A percentile compares a stretch with the other conserved stretches of the same genome.
These are phyloP conservation scores for Periphyllus acericola DNA, from an alignment of 2,888 invertebrate species.

Conservation along the genomic window DNA sequence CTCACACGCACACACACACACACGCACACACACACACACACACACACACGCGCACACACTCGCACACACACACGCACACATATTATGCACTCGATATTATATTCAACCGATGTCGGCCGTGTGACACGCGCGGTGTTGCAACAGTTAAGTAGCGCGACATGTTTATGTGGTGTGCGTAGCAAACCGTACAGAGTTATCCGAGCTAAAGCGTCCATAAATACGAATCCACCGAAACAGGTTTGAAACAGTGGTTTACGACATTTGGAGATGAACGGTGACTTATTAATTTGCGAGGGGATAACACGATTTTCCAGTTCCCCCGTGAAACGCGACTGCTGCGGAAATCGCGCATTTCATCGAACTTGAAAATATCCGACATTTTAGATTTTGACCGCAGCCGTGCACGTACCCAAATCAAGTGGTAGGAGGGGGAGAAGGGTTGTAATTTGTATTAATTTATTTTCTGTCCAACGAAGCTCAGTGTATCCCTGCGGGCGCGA, in stretches of 20 bases:
- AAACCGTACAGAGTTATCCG: conserved; percentile 13
- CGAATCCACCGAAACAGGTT: conserved; percentile 41
- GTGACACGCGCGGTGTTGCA: conserved; percentile 16
- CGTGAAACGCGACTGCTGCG: not conserved
- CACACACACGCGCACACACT: not conserved
- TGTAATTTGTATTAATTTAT: too few relatives aligned
- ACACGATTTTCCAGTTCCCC: conserved; percentile 56
- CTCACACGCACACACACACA: too few relatives aligned
- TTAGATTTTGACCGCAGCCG: not conserved
- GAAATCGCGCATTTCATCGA: conserved; percentile 11
- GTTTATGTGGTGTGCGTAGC: conserved; percentile 13
- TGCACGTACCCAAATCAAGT: too few relatives aligned
- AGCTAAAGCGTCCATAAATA: conserved; percentile 41
- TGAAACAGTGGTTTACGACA: conserved; percentile 39
- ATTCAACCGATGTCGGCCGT: not conserved
- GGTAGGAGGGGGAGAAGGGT: too few relatives aligned
- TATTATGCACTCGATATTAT: conserved; percentile 3
- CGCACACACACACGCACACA: not conserved
- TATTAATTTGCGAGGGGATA: conserved; percentile 29
- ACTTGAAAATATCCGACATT: not conserved
- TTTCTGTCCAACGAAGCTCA: too few relatives aligned
- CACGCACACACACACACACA: not conserved
- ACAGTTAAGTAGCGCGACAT: conserved; percentile 55
- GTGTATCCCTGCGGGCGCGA: too few relatives aligned
- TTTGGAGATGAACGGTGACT: conserved; percentile 36